These are phyloP conservation scores for Campylomormyrus tamandua DNA, from an alignment of 2,113 vertebrate genomes.

Conservation along the genomic window DNA sequence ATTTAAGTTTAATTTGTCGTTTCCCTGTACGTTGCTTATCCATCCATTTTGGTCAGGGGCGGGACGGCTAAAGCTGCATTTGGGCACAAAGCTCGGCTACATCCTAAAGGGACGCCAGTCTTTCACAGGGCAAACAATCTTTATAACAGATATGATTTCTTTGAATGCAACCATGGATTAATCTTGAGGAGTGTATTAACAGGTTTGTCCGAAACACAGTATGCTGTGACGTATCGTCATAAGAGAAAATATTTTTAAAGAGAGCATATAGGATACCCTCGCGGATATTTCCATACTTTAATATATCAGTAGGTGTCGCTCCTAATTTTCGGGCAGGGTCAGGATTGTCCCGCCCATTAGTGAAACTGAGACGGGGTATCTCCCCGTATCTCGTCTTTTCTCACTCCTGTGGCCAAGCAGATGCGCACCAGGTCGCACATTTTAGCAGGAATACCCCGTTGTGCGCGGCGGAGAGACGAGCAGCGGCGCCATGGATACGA, in stretches of 20 bases:
- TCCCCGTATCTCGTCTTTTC: background rate
- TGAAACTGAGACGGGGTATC: background rate
- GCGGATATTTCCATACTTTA: background rate
- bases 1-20: background rate
- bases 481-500: background rate
- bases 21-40: background rate
- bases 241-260: background rate
- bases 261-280: background rate
- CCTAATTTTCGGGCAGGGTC: background rate
- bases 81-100: background rate
- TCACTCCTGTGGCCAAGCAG: background rate
- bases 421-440: background rate
- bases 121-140: background rate
- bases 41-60: background rate
- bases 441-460: background rate
- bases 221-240: background rate
- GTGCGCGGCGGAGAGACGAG: background rate
- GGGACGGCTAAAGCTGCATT: background rate
- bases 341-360: background rate
- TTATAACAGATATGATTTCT: background rate
- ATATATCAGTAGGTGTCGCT: constrained; percentile 11
- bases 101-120: background rate
- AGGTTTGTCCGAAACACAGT: background rate
- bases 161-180: background rate
- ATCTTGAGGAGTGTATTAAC: background rate